Conservation (phyloP, 2,113 vertebrate species). For the Lagopus muta region DNA sequence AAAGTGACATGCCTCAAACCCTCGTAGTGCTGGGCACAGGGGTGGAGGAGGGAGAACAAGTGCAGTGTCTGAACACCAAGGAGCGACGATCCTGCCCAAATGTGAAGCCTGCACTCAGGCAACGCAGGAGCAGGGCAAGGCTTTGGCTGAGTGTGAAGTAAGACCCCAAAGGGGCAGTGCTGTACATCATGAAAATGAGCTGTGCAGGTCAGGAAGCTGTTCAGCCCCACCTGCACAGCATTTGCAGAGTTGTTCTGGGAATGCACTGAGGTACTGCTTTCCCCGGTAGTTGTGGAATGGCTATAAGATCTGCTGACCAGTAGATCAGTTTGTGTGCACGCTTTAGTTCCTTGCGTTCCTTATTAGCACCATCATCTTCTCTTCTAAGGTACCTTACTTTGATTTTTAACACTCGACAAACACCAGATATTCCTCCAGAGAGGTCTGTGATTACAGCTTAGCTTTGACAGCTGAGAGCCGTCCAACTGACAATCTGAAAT, state of each 20-base stretch:
- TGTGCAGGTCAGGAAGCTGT: not conserved
- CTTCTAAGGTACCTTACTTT: not conserved
- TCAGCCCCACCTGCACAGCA: not conserved
- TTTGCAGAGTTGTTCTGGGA: not conserved
- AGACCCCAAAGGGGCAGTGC: not conserved
- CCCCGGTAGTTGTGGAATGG: not conserved
- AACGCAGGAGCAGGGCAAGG: not conserved
- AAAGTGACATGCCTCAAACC: not conserved
- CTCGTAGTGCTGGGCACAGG: not conserved
- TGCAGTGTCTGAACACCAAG: not conserved
- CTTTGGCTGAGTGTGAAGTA: not conserved
- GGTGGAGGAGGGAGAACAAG: not conserved
- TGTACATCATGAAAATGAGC: not conserved
- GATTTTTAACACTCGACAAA: constrained; percentile 49
- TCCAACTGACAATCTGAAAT: not conserved
- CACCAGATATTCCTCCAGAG: constrained; percentile 42
- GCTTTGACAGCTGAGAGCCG: constrained; percentile 37
- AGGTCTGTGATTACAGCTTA: constrained; percentile 16
- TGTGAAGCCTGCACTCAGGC: not conserved
- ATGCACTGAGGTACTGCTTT: not conserved
- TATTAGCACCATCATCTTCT: not conserved
- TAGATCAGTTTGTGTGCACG: not conserved
- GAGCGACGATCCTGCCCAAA: not conserved
- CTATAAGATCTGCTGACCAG: not conserved
- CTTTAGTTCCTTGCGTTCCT: not conserved